Conservation (phyloP, 2,888 invertebrate genomes). For the Cybosia mesomella region DNA sequence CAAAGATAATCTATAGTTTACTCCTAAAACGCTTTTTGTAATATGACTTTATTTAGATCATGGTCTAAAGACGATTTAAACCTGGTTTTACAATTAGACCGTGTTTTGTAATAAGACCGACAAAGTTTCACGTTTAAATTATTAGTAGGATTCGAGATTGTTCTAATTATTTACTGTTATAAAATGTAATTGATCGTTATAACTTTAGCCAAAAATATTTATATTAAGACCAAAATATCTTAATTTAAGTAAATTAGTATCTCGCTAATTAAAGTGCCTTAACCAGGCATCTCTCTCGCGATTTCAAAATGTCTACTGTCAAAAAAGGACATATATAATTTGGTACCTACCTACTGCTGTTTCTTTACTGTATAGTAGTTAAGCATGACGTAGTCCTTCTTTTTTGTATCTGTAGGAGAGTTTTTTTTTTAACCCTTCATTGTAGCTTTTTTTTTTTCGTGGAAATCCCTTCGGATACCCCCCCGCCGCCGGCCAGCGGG, state of each 20-base stretch:
- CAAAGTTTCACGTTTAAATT: too few species aligned
- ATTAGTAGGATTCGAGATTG: too few species aligned
- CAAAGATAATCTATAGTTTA: too few species aligned
- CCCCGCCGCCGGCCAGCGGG: too few species aligned
- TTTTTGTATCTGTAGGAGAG: background rate
- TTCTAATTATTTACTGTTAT: too few species aligned
- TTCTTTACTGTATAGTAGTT: constrained; percentile 10
- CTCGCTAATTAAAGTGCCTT: constrained; percentile 16
- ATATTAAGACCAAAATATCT: background rate
- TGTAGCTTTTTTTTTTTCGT: too few species aligned
- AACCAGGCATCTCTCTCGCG: constrained; percentile 14
- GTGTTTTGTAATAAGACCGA: too few species aligned
- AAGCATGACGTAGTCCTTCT: background rate
- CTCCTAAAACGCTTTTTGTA: too few species aligned
- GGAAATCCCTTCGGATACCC: too few species aligned
- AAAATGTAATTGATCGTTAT: background rate
- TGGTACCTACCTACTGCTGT: background rate
- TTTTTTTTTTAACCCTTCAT: background rate
- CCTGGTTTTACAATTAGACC: too few species aligned
- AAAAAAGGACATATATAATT: constrained; percentile 19
- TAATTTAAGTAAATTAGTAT: constrained; percentile 13
- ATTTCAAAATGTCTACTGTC: constrained; percentile 18
- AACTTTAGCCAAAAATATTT: background rate
- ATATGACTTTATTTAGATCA: too few species aligned
- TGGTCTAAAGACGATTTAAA: too few species aligned